These are phyloP conservation scores for Chloromyia formosa DNA, from an alignment of 2,888 invertebrate species.

Conservation along the genomic window DNA sequence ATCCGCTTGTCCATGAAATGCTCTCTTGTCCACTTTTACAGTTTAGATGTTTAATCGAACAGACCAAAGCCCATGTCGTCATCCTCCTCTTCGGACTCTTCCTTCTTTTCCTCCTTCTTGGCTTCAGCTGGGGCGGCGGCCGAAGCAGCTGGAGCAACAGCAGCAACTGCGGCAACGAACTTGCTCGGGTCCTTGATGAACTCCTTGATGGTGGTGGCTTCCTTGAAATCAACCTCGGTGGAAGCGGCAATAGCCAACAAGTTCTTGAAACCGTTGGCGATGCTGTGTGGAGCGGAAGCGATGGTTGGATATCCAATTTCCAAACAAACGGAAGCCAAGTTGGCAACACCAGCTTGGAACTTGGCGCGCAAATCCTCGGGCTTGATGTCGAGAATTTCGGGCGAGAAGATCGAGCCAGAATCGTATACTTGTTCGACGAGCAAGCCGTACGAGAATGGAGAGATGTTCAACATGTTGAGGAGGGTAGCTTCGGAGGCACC, in stretches of 20 bases:
- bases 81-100: constrained; percentile 83
- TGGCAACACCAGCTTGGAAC: constrained; percentile 93
- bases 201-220: constrained; percentile 92
- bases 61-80: constrained; percentile 98
- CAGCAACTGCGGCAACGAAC: constrained; percentile 77
- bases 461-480: constrained; percentile 99
- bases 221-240: constrained; percentile 94
- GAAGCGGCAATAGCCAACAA: constrained; percentile 95
- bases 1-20: neutral
- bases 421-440: constrained; percentile 97
- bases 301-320: constrained; percentile 95
- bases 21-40: neutral
- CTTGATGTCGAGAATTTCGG: constrained; percentile 97
- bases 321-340: constrained; percentile 93
- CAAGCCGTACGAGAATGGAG: constrained; percentile 98
- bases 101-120: constrained; percentile 78
- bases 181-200: constrained; percentile 96
- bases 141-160: constrained; percentile 70
- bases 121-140: constrained; percentile 71
- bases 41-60: constrained; percentile 75
- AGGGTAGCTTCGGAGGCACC: constrained; percentile 99
- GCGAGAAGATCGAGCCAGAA: constrained; percentile 96
- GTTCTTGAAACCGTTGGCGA: constrained; percentile 98
- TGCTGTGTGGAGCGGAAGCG: constrained; percentile 96
- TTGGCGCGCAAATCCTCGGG: constrained; percentile 91